Evolutionary conservation across 2,888 invertebrate genomes (phyloP), one percentile per base, ranked within the genome.

Genomic region (Macroteleia sp.): DNA sequence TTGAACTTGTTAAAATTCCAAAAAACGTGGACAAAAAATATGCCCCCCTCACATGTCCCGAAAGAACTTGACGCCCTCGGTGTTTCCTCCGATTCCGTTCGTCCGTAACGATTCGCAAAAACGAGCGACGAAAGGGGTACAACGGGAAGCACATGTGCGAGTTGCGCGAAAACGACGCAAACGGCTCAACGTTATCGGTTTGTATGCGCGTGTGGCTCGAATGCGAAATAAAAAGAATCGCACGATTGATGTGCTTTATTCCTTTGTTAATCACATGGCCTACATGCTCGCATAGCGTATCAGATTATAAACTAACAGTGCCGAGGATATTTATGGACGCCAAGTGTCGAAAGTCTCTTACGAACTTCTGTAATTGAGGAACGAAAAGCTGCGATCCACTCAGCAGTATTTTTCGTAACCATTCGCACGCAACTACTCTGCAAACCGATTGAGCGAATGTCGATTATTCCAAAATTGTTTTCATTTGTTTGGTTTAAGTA

Each of bases 291-390:
- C 74, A 20, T 30, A 52, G 52, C 75, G 78, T 74, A 66, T 78
- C 78, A 77, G 75, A 77, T 77, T 80, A 75, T 80, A 77, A 75
- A 80, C 80, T 59, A 77, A 77, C 77, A 73, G 48, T 52, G 77
- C 46, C 74, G 77, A 57, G 75, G 77, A 66, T 78, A 80, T 76
- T 80, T 80, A 80, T 70, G 77, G 74, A 80, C 74, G 74, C 70
- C 42, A 75, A 74, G 80, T 80, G 80, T 80, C 71, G 74, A 77
- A 74, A 75, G 74, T 57, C 73, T 64, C 76, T 73, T 73, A 69
- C 76, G 59, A 67, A 67, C 75, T 64, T 79, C 64, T 76, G 59
- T 74, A 71, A 76, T 79, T 73, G 79, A 76, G 75, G 76, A 76
- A 71, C 73, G 44, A 69, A 69, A 79, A 76, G n/a, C n/a, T n/a